Conservation (phyloP, 1,140 invertebrate genomes). For the Heliconius melpomene region DNA sequence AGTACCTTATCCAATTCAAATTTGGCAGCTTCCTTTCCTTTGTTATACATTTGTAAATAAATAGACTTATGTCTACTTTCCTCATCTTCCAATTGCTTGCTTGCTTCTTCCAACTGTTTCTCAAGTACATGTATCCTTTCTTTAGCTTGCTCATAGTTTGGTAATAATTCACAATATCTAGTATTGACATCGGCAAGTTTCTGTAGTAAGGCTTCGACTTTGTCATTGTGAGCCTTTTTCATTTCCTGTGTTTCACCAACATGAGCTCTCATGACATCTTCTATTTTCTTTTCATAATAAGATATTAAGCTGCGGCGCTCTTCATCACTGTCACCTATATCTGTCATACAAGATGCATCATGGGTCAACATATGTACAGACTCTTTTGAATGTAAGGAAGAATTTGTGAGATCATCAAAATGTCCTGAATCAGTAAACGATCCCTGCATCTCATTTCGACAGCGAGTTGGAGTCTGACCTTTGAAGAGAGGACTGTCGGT, state of each 20-base stretch:
- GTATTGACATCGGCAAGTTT: conserved; percentile 90
- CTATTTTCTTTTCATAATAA: conserved; percentile 87
- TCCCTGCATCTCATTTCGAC: conserved; percentile 82
- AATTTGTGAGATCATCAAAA: conserved; percentile 89
- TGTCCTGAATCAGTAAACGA: conserved; percentile 92
- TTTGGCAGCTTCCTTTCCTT: conserved; percentile 89
- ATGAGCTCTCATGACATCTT: conserved; percentile 86
- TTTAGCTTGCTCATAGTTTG: conserved; percentile 86
- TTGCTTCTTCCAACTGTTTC: conserved; percentile 85
- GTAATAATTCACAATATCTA: conserved; percentile 86
- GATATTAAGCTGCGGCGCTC: conserved; percentile 85
- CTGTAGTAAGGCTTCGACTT: conserved; percentile 88
- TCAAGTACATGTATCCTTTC: conserved; percentile 85
- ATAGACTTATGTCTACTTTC: conserved; percentile 89
- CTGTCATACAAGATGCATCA: conserved; percentile 80
- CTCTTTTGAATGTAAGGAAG: conserved; percentile 88
- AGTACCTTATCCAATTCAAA: conserved; percentile 84
- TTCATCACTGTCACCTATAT: conserved; percentile 80
- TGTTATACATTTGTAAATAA: conserved; percentile 91
- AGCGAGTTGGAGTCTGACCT: conserved; percentile 66
- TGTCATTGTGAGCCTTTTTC: conserved; percentile 90
- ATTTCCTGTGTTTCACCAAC: conserved; percentile 86
- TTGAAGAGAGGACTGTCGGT: conserved; percentile 72
- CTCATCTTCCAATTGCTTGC: conserved; percentile 85
- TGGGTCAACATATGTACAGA: conserved; percentile 82